Conservation (phyloP, 2,113 vertebrate genomes). For the Crotalus viridis region DNA sequence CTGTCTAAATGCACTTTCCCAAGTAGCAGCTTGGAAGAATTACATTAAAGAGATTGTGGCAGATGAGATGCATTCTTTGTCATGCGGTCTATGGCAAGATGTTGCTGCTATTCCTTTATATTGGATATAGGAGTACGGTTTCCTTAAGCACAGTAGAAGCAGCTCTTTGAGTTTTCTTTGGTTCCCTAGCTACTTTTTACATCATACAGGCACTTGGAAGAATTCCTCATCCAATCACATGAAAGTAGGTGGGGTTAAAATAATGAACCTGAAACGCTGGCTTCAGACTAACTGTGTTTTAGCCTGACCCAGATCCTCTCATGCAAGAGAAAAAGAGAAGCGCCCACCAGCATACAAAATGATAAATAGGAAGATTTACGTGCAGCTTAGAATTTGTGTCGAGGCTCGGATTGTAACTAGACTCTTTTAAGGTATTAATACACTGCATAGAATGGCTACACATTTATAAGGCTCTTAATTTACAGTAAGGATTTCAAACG, state of each 20-base stretch:
- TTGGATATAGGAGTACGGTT: not conserved
- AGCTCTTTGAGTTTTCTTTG: not conserved
- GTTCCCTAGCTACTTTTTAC: constrained; percentile 35
- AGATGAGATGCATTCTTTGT: not conserved
- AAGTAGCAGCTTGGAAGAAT: not conserved
- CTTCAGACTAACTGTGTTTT: constrained; percentile 14
- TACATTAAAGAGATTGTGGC: not conserved
- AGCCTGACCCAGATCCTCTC: constrained; percentile 19
- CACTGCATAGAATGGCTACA: rapidly evolving
- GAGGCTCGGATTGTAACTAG: not conserved
- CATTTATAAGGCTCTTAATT: not conserved
- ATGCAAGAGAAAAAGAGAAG: not conserved
- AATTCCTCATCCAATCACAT: constrained; percentile 37
- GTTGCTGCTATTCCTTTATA: not conserved
- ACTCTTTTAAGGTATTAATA: not conserved
- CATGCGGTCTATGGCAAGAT: not conserved
- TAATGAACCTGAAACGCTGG: constrained; percentile 33
- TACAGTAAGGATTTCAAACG: not conserved
- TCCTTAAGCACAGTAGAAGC: not conserved
- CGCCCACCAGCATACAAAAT: not conserved
- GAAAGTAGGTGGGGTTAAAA: constrained; percentile 43
- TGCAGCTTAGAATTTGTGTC: not conserved
- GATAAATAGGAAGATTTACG: constrained; percentile 6
- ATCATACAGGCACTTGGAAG: constrained; percentile 33
- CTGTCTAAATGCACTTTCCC: not conserved